Evolutionary conservation across 2,113 vertebrate species (phyloP), one percentile per base, ranked within the genome.

Genomic region (Sceloporus tristichus): DNA sequence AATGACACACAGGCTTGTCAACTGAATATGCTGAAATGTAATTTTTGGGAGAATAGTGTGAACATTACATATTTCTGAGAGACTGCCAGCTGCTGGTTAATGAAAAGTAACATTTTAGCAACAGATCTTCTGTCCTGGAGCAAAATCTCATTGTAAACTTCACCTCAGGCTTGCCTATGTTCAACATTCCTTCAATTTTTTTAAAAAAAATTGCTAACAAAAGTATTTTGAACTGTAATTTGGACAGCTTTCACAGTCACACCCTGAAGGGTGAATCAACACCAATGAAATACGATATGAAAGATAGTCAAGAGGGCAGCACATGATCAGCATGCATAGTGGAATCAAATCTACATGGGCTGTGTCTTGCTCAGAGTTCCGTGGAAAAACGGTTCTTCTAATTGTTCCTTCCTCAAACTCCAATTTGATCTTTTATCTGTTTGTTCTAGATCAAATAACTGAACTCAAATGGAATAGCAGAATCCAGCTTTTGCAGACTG

Each of bases 81-180:
- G 90, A 93, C 92, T 95, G 95, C 90, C 89, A 91, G 86, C 86
- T 93, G 93, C 96, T 92, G 95, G 87, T 87, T 95, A 96, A 95
- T 87, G 66, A 83, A n/a, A 96, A 94, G 62, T 91, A 94, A 95
- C 97, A 96, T 96, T 94, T 95, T 42, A 92, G 84, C 91, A 95
- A 82, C 65, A 86, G 34, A 94, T 93, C 2, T 76, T 88, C 74
- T 82, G 18, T 92, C 90, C 85, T 90, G 73, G 5, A 79, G 73
- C 81, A 85, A 93, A 91, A 56, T 90, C 84, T 93, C 83, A 95
- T 83, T 93, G 92, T 90, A 93, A 92, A 88, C 86, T 77, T 71
- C 73, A 86, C 6, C 40, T 80, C 88, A 90, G 66, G 76, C 82
- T 92, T 70, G 65, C 74, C 54, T 90, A 79, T 84, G 89, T 91